Percentiles rank a stretch among this genome's conserved stretches.
Conservation (phyloP, 53 echinoderm and acorn worm genomes). For the Echinometra lucunter region DNA sequence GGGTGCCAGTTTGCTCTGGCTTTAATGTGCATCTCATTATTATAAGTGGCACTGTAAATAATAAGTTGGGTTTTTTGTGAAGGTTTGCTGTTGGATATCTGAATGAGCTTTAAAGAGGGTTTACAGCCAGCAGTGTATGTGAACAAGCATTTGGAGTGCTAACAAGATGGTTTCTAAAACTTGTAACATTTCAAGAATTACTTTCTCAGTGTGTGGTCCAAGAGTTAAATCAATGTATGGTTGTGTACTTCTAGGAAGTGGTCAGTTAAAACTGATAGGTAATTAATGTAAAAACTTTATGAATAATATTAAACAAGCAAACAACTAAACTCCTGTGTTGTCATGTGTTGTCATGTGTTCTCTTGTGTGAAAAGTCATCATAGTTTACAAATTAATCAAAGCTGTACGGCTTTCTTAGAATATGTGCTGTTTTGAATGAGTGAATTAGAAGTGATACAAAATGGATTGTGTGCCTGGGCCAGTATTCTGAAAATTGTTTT, state of each 20-base stretch:
- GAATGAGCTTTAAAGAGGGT: too few relatives aligned
- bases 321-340: not conserved
- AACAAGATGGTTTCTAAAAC: not conserved
- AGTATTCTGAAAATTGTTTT: too few relatives aligned
- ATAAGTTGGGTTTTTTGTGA: too few relatives aligned
- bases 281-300: not conserved
- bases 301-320: not conserved
- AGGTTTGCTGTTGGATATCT: too few relatives aligned
- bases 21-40: too few relatives aligned
- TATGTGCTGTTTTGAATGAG: not conserved
- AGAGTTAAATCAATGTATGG: not conserved
- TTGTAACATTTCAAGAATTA: not conserved
- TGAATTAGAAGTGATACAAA: not conserved
- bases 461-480: too few relatives aligned
- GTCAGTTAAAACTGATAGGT: conserved; percentile 1
- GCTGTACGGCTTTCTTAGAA: not conserved
- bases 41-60: too few relatives aligned
- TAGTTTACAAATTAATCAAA: not conserved
- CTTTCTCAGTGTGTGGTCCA: not conserved
- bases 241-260: not conserved
- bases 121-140: too few relatives aligned
- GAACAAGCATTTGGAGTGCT: too few relatives aligned
- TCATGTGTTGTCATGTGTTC: too few relatives aligned
- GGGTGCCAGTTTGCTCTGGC: too few relatives aligned
- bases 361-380: not conserved